Evolutionary conservation across 1,140 invertebrate genomes (phyloP).

Genomic region (Andricus grossulariae): DNA sequence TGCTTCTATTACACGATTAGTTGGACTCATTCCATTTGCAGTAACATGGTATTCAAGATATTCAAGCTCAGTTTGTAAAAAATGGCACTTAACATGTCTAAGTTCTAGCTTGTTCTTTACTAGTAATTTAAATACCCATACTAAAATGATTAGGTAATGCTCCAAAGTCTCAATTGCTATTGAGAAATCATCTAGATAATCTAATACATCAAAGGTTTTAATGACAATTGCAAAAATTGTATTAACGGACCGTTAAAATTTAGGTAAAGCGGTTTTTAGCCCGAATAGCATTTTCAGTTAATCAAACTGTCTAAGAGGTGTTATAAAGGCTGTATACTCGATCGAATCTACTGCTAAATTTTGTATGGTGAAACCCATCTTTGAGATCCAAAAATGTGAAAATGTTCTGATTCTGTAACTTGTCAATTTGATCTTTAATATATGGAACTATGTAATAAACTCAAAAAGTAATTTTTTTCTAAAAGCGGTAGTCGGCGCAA

Average conservation of each 20-base stretch:
- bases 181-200: slow-evolving; percentile 37
- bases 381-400: not conserved
- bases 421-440: not conserved
- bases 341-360: not conserved
- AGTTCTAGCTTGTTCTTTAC: no score
- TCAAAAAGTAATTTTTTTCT: no score
- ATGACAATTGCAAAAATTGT: not conserved
- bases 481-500: no score
- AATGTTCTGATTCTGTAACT: not conserved
- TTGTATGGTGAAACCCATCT: not conserved
- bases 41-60: no score
- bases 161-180: slow-evolving; percentile 21
- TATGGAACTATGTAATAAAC: no score
- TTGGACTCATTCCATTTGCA: no score
- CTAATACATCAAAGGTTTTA: not conserved
- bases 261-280: not conserved
- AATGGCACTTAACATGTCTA: no score
- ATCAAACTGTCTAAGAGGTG: slow-evolving; percentile 12
- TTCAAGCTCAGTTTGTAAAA: no score
- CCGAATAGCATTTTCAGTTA: slow-evolving; percentile 32
- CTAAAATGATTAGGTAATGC: slow-evolving; percentile 22
- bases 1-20: no score
- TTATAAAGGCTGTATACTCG: not conserved
- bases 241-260: not conserved
- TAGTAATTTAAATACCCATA: no score